Evolutionary conservation across 2,888 invertebrate genomes (phyloP).

Genomic region (Cerastis rubricosa): DNA sequence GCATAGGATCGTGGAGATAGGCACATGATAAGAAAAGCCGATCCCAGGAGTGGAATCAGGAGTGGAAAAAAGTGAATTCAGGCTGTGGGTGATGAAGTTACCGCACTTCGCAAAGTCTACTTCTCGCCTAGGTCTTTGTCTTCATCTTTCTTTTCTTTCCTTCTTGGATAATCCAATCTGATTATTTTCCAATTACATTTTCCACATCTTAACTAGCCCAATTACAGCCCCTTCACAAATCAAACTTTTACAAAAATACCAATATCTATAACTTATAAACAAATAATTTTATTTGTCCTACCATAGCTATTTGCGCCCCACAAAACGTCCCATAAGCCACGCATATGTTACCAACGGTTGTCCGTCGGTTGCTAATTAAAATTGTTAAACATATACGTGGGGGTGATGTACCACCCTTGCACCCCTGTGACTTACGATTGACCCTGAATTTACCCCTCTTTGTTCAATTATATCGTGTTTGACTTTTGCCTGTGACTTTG

Average conservation of each 20-base stretch:
- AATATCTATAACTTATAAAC: constrained; percentile 22
- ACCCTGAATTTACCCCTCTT: constrained; percentile 60
- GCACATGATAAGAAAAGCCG: too few relatives aligned
- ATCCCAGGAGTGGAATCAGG: too few relatives aligned
- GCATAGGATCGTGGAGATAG: too few relatives aligned
- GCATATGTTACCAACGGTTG: constrained; percentile 66
- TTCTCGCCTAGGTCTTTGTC: background rate
- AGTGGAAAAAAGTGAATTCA: too few relatives aligned
- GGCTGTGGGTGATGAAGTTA: too few relatives aligned
- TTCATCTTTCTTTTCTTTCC: background rate
- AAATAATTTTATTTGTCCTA: constrained; percentile 26
- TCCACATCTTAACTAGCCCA: background rate
- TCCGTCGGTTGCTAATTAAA: constrained; percentile 65
- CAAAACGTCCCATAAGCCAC: constrained; percentile 59
- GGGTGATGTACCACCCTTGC: constrained; percentile 40
- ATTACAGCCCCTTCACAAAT: background rate
- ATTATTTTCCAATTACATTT: background rate
- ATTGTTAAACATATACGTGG: constrained; percentile 56
- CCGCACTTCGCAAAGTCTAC: background rate
- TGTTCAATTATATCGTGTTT: constrained; percentile 22
- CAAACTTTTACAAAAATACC: background rate
- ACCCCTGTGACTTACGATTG: constrained; percentile 54
- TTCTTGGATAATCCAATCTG: background rate
- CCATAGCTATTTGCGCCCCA: constrained; percentile 47
- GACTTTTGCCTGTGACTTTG: constrained; percentile 16